Percentiles rank a stretch among this genome's conserved stretches.
Conservation (phyloP, 2,888 invertebrate genomes). For the Heteromurus nitidus region DNA sequence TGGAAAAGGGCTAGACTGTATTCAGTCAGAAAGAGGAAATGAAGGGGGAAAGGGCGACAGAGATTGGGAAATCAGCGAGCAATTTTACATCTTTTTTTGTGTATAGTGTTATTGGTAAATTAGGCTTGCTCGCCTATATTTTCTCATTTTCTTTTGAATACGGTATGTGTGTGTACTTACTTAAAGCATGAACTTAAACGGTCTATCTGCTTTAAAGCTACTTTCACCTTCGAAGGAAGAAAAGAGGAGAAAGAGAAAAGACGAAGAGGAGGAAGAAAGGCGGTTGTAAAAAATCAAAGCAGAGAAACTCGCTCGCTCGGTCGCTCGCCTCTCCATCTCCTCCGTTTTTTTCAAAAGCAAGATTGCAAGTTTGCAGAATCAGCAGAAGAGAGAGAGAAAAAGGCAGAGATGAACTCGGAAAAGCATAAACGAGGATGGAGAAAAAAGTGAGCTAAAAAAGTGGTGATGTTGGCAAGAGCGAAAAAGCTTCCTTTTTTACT, state of each 20-base stretch:
- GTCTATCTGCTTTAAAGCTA: neutral
- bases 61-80: constrained; percentile 25
- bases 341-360: neutral
- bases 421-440: neutral
- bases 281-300: constrained; percentile 45
- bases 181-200: constrained; percentile 3
- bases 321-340: neutral
- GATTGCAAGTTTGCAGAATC: constrained; percentile 48
- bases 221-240: neutral
- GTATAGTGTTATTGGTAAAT: constrained; percentile 35
- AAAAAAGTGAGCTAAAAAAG: neutral
- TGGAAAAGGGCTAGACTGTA: too few relatives aligned
- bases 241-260: neutral
- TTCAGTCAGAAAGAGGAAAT: too few relatives aligned
- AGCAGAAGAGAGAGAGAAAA: constrained; percentile 16
- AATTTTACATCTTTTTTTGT: constrained; percentile 14
- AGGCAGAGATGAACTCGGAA: neutral
- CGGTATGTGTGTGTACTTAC: neutral
- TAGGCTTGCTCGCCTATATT: constrained; percentile 27
- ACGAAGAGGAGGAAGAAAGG: constrained; percentile 5
- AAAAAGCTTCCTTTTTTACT: neutral
- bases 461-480: neutral
- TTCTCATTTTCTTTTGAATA: constrained; percentile 6
- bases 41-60: neutral
- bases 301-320: neutral